Percentiles rank a stretch among this genome's conserved stretches.
phyloP scores from a whole-genome alignment of 2,113 vertebrate species.

The Macquaria ambigua region DNA sequence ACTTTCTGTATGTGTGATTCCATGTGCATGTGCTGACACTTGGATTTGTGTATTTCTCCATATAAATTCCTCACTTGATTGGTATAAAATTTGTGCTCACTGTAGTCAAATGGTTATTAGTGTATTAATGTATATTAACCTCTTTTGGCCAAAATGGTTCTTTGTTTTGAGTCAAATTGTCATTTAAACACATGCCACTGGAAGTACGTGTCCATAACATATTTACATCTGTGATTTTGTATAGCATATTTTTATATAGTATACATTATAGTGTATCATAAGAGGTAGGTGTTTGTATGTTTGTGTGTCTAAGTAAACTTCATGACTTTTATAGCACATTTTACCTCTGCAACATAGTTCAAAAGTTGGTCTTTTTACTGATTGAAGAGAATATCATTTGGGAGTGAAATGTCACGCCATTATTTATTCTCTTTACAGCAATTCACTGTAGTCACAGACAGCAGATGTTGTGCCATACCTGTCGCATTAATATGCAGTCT shows the following conservation, averaged over 20 bases:
- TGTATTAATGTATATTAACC: neutral
- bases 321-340: neutral
- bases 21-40: neutral
- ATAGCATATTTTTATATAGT: neutral
- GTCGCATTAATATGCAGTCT: slow-evolving; percentile 50
- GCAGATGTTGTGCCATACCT: slow-evolving; percentile 42
- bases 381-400: slow-evolving; percentile 29
- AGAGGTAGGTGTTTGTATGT: neutral
- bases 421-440: slow-evolving; percentile 36
- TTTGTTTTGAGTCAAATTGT: neutral
- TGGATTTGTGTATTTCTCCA: neutral
- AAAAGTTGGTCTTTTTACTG: slow-evolving; percentile 10
- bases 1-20: slow-evolving; percentile 6
- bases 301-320: neutral
- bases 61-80: neutral
- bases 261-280: neutral
- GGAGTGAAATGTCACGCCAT: slow-evolving; percentile 29
- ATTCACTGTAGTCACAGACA: slow-evolving; percentile 3
- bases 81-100: neutral
- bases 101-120: slow-evolving; percentile 4
- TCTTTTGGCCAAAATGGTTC: neutral
- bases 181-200: neutral
- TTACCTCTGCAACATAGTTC: slow-evolving; percentile 13
- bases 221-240: neutral
- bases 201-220: neutral